These are phyloP conservation scores for Anableps anableps DNA, from an alignment of 2,797 vertebrate genomes.

Conservation along the genomic window DNA sequence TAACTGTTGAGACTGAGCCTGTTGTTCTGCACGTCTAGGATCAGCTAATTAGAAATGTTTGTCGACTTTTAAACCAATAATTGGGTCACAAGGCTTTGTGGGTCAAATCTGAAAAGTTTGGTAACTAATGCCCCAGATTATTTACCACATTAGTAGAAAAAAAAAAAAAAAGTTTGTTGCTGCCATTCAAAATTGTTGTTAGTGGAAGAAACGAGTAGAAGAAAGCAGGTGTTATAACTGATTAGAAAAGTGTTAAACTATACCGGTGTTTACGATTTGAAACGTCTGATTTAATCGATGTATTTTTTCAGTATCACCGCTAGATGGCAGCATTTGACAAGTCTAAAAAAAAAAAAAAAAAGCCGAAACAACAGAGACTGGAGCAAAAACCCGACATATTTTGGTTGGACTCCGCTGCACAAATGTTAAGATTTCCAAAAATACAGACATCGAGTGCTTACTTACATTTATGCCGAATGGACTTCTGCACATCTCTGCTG, in stretches of 20 bases:
- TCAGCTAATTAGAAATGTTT: neutral
- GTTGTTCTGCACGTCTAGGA: neutral
- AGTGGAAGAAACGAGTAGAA: neutral
- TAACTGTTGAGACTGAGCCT: neutral
- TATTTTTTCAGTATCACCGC: neutral
- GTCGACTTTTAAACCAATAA: neutral
- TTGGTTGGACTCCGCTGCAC: neutral
- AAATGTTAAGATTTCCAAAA: neutral
- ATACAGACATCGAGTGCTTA: neutral
- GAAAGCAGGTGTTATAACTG: no score
- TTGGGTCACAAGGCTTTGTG: neutral
- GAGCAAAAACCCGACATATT: neutral
- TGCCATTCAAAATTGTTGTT: neutral
- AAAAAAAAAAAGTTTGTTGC: neutral
- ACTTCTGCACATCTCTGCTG: no score
- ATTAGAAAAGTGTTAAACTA: no score
- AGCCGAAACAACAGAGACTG: neutral
- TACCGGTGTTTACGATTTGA: neutral
- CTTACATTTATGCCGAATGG: neutral
- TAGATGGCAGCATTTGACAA: constrained; percentile 18
- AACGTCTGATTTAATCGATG: neutral
- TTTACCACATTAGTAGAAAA: neutral
- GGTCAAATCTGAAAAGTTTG: neutral
- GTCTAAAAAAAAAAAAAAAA: neutral
- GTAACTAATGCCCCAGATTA: neutral